Evolutionary conservation across 2,888 invertebrate species (phyloP).

Genomic region (Tineola bisselliella): DNA sequence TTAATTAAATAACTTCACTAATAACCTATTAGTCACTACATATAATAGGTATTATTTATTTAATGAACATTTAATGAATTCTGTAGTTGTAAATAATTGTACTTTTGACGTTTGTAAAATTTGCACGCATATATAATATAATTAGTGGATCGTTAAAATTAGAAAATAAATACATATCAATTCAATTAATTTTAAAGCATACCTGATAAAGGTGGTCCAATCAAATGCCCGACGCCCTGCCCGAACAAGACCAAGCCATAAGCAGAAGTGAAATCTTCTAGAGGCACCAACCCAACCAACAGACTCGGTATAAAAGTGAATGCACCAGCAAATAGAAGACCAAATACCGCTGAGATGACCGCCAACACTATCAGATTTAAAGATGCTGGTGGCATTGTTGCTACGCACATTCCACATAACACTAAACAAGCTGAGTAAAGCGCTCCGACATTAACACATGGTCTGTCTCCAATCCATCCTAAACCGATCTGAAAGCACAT

Average conservation of each 20-base stretch:
- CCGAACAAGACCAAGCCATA: constrained; percentile 90
- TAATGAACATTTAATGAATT: too few relatives aligned
- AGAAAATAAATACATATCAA: too few relatives aligned
- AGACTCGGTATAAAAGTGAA: constrained; percentile 92
- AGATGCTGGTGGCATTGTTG: constrained; percentile 67
- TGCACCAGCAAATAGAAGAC: constrained; percentile 90
- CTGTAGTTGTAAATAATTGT: too few relatives aligned
- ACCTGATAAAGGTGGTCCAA: constrained; percentile 94
- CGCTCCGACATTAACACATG: constrained; percentile 82
- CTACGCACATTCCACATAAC: constrained; percentile 71
- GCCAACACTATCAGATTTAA: constrained; percentile 59
- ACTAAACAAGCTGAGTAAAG: constrained; percentile 84
- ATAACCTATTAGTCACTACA: too few relatives aligned
- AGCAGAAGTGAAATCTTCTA: constrained; percentile 91
- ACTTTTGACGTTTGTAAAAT: too few relatives aligned
- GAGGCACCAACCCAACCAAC: constrained; percentile 85
- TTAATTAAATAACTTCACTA: too few relatives aligned
- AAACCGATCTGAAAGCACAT: constrained; percentile 71
- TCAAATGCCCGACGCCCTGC: constrained; percentile 91
- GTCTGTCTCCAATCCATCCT: constrained; percentile 90
- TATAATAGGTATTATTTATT: too few relatives aligned
- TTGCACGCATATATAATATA: too few relatives aligned
- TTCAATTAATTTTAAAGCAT: constrained; percentile 15
- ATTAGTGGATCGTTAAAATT: too few relatives aligned
- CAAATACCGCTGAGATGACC: constrained; percentile 74